These are phyloP conservation scores for human (Homo sapiens) DNA, from an alignment of 2,113 vertebrate species.

Conservation along the genomic window GRCh38 chr20:45973501-45974000, in stretches of 20 bases:
- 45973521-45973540: too few species aligned
- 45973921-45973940: not conserved
- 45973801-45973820: not conserved
- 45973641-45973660: not conserved
- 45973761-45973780: not conserved
- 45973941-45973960: not conserved
- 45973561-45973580: too few species aligned
- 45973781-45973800: not conserved
- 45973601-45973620: not conserved
- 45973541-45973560: too few species aligned
- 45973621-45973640: not conserved
- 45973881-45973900: not conserved
- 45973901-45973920: not conserved
- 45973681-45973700: too few species aligned
- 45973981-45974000: rapidly evolving
- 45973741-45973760: not conserved
- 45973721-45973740: too few species aligned
- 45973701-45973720: too few species aligned
- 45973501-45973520: too few species aligned
- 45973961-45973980: not conserved
- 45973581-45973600: not conserved
- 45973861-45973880: not conserved
- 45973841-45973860: not conserved
- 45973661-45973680: too few species aligned
- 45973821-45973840: not conserved